Evolutionary conservation across 2,797 vertebrate genomes (phyloP), one percentile per base, ranked within the genome.

Genomic region (Melanotaenia parkinsoni): DNA sequence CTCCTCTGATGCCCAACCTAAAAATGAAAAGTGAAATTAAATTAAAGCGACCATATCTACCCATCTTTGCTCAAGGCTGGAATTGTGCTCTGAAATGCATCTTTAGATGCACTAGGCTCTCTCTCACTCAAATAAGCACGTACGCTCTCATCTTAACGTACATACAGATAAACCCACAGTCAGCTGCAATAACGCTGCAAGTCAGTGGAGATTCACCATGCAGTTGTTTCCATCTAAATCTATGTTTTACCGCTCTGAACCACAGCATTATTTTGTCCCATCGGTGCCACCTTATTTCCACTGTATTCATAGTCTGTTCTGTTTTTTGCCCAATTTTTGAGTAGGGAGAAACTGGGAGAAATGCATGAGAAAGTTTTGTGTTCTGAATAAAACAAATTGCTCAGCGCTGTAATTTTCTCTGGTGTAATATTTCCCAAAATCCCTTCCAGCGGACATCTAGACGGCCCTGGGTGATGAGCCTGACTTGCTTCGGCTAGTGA

Each of bases 371-470:
- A 47, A 53, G 67, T 76, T 88, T 85, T 72, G 63, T 75, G 79
- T 81, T 85, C 45, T 59, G 69, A 84, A 85, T 83, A 77, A 87
- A 90, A 70, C 45, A 80, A 87, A 90, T 79, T 43, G 71, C 83
- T 83, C 74, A 61, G 72, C 40, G 76, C 66, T 86, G 72, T 78
- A 76, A 76, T 86, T 89, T 89, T 79, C 80, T 74, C 51, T 67
- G 14, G 79, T 71, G 89, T 84, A 89, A 79, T 77, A 79, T 76
- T 88, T 88, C 68, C 74, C 26, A 78, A 90, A 84, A 81, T 74
- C 84, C 70, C 75, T 76, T 66, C 77, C 81, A 78, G 80, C 63
- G 56, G 58, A 62, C 76, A 68, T 70, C 67, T 58, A 58, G 28
- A 66, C 72, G 79, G 76, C 77, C 79, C 59, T 20, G 54, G 60